These are phyloP conservation scores for Chaenocephalus aceratus DNA, from an alignment of 2,113 vertebrate species.

Conservation along the genomic window DNA sequence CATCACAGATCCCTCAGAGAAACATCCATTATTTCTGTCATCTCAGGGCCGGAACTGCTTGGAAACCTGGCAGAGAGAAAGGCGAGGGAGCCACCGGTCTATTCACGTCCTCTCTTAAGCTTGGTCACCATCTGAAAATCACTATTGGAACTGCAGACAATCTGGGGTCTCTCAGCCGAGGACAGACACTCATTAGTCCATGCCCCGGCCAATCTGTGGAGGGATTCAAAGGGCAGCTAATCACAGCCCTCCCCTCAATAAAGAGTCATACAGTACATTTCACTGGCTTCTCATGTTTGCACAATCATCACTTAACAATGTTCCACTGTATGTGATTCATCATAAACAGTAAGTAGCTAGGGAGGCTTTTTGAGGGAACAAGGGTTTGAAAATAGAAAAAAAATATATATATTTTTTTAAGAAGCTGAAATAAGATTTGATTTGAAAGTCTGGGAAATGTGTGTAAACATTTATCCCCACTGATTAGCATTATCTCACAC, in stretches of 20 bases:
- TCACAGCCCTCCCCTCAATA: conserved; percentile 55
- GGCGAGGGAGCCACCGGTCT: conserved; percentile 57
- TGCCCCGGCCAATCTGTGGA: conserved; percentile 60
- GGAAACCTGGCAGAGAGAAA: conserved; percentile 63
- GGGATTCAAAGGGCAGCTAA: conserved; percentile 58
- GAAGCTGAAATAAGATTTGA: background rate
- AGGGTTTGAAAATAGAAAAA: conserved; percentile 36
- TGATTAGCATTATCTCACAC: background rate
- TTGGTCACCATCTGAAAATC: conserved; percentile 69
- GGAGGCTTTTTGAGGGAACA: background rate
- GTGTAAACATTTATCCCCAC: background rate
- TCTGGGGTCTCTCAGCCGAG: conserved; percentile 62
- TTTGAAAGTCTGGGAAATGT: background rate
- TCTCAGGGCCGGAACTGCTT: conserved; percentile 48
- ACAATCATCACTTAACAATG: conserved; percentile 45
- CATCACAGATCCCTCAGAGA: conserved; percentile 38
- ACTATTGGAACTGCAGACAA: conserved; percentile 76
- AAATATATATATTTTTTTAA: background rate
- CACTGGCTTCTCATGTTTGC: conserved; percentile 57
- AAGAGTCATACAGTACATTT: conserved; percentile 49
- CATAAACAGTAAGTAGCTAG: conserved; percentile 13
- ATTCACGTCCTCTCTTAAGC: conserved; percentile 74
- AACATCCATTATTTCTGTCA: conserved; percentile 45
- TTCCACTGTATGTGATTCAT: conserved; percentile 40
- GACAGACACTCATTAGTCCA: conserved; percentile 67